Evolutionary conservation across 2,113 vertebrate genomes (phyloP).

Genomic region (Pampusana beccarii): DNA sequence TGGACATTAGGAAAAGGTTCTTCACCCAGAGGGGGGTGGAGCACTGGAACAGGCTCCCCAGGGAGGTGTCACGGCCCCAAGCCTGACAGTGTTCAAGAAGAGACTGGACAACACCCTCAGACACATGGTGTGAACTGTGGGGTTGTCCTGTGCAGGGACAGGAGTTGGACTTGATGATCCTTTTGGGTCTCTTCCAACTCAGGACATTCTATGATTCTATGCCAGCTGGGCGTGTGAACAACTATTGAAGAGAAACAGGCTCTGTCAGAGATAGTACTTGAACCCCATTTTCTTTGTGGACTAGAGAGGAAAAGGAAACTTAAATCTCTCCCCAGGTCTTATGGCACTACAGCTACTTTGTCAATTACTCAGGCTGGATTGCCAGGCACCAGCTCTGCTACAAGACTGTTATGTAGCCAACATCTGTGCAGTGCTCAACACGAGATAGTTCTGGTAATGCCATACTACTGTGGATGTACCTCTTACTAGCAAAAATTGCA

Average conservation of each 20-base stretch:
- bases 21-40: too few species aligned
- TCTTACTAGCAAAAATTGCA: neutral
- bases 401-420: accelerated
- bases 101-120: too few species aligned
- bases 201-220: too few species aligned
- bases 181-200: too few species aligned
- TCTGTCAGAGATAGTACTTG: neutral
- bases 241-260: neutral
- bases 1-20: too few species aligned
- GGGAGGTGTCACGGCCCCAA: too few species aligned
- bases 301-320: neutral
- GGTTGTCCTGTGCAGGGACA: too few species aligned
- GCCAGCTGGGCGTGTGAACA: neutral
- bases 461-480: neutral
- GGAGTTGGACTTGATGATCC: too few species aligned
- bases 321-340: neutral
- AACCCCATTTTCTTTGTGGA: neutral
- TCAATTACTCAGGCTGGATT: neutral
- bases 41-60: too few species aligned
- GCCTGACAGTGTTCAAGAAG: too few species aligned
- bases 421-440: neutral
- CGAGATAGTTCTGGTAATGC: accelerated
- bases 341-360: neutral
- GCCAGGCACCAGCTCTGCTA: neutral
- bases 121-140: too few species aligned